These are phyloP conservation scores for Zeuzera pyrina DNA, from an alignment of 2,888 invertebrate species.

Conservation along the genomic window DNA sequence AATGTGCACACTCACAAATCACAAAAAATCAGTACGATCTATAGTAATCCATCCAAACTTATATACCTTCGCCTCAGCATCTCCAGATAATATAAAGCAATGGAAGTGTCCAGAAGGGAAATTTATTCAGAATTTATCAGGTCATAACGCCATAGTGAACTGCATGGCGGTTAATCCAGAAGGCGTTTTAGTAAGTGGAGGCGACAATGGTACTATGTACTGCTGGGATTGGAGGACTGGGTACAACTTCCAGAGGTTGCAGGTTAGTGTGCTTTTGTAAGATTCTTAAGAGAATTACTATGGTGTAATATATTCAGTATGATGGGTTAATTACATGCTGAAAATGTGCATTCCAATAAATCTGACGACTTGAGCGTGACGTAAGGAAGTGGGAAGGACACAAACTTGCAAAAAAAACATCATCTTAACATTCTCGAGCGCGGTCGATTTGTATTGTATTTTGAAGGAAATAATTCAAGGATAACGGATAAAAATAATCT, in stretches of 20 bases:
- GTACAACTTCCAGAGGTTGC: slow-evolving; percentile 96
- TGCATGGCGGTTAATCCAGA: slow-evolving; percentile 96
- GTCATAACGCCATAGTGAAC: slow-evolving; percentile 98
- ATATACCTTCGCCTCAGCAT: slow-evolving; percentile 97
- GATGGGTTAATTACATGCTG: too few relatives aligned
- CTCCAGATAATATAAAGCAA: slow-evolving; percentile 98
- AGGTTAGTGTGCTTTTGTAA: slow-evolving; percentile 70
- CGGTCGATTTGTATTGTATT: too few relatives aligned
- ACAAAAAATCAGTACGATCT: slow-evolving; percentile 95
- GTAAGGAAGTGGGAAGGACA: too few relatives aligned
- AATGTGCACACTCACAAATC: slow-evolving; percentile 95
- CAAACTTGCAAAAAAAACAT: too few relatives aligned
- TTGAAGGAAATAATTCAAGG: too few relatives aligned
- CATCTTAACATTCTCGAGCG: too few relatives aligned
- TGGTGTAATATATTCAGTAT: too few relatives aligned
- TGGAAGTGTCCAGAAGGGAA: slow-evolving; percentile 99
- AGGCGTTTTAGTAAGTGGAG: slow-evolving; percentile 97
- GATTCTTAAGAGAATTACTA: too few relatives aligned
- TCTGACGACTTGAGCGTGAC: too few relatives aligned
- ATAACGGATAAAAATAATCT: too few relatives aligned
- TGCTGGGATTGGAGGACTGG: slow-evolving; percentile 99
- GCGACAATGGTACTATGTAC: slow-evolving; percentile 97
- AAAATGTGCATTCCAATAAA: too few relatives aligned
- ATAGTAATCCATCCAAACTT: slow-evolving; percentile 83
- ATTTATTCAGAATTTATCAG: slow-evolving; percentile 96